Evolutionary conservation across 2,797 vertebrate genomes (phyloP), one percentile per base, ranked within the genome.

Genomic region (Hybognathus amarus): DNA sequence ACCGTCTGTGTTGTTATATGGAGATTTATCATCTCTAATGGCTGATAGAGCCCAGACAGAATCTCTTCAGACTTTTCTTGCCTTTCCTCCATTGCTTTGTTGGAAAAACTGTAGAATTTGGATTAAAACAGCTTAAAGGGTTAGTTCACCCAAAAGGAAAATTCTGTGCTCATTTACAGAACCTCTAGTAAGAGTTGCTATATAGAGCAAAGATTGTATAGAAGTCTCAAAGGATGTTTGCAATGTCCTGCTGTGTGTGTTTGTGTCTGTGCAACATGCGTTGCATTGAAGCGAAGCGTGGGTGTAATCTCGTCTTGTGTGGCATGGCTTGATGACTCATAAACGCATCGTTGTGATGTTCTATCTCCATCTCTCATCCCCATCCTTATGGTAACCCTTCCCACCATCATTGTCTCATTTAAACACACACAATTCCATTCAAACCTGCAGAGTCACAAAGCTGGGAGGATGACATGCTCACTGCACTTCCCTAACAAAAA

Each of bases 311-410:
- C 63, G 18, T 78, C 83, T 83, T 61, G 11, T 79, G 83, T 85
- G 81, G 64, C 63, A 76, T 70, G 36, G 8, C 15, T 77, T 56
- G 27, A 76, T 85, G 85, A 87, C 36, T 87, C 83, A 87, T 80
- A 61, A 79, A 66, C n/a, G 38, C 61, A 78, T 83, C 78, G 80
- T 47, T 45, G 33, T 47, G 40, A 79, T 76, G 45, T 54, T 82
- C 33, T 52, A 22, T 75, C 36, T 71, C 56, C 24, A 24, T 56
- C 67, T 66, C 50, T 73, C 45, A 36, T 27, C 8, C 81, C 69
- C 20, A 89, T 92, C 91, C 68, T 92, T 89, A 91, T 91, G 87
- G 90, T 93, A 91, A 90, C 90, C 64, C 59, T 64, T 63, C 56
- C 54, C 78, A 7, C 40, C 79, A 64, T 66, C 75, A 47, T 80